These are phyloP conservation scores for Sweltsa coloradensis DNA, from an alignment of 1,140 invertebrate species.

Conservation along the genomic window DNA sequence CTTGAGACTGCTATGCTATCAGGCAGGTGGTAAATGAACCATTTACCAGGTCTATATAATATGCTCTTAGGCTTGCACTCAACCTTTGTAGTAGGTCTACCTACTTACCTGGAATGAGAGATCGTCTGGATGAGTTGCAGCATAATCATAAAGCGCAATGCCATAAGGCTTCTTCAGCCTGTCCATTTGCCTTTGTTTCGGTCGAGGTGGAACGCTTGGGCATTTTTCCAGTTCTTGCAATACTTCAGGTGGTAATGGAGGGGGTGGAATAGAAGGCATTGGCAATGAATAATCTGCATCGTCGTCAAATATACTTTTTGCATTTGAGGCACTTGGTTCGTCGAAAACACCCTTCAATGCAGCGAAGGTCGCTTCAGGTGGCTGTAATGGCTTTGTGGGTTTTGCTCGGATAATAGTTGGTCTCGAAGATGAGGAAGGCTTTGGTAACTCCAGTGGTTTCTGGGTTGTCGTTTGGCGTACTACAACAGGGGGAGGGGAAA, in stretches of 20 bases:
- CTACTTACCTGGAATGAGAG: slow-evolving; percentile 52
- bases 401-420: slow-evolving; percentile 51
- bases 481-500: slow-evolving; percentile 28
- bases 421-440: too few species aligned
- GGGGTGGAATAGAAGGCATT: slow-evolving; percentile 62
- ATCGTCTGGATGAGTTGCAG: slow-evolving; percentile 54
- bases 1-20: too few species aligned
- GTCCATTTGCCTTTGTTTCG: neutral
- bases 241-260: slow-evolving; percentile 46
- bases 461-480: slow-evolving; percentile 25
- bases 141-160: slow-evolving; percentile 61
- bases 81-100: neutral
- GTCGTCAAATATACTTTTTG: too few species aligned
- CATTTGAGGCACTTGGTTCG: too few species aligned
- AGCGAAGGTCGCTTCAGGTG: too few species aligned
- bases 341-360: too few species aligned
- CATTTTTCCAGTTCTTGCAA: slow-evolving; percentile 22
- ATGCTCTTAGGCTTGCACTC: too few species aligned
- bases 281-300: slow-evolving; percentile 43
- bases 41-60: too few species aligned
- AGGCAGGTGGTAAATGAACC: too few species aligned
- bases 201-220: slow-evolving; percentile 16
- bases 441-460: too few species aligned
- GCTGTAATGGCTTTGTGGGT: slow-evolving; percentile 26
- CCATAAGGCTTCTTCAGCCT: slow-evolving; percentile 38